Percentiles rank a stretch among this genome's conserved stretches.
Conservation (phyloP, 2,113 vertebrate genomes). For the Heteronetta atricapilla region DNA sequence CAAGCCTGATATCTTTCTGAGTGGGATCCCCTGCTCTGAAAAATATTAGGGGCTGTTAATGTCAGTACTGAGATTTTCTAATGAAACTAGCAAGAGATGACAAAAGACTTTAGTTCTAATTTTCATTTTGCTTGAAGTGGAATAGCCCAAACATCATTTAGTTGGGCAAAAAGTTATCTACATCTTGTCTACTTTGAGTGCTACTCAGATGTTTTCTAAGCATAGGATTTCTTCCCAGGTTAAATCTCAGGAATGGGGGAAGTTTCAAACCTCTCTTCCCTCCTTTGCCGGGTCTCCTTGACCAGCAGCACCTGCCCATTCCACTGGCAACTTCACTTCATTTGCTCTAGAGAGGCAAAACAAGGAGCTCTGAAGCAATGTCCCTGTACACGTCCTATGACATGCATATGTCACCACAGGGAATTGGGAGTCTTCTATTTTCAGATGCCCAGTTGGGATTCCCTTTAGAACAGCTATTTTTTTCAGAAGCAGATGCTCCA, state of each 20-base stretch:
- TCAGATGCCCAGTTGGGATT: not conserved
- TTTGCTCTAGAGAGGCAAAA: conserved; percentile 27
- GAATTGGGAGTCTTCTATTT: not conserved
- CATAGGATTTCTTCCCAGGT: conserved; percentile 6
- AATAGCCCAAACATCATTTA: not conserved
- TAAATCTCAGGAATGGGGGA: conserved; percentile 49
- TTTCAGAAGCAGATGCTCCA: not conserved
- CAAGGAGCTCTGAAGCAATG: conserved; percentile 28
- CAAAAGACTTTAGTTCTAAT: not conserved
- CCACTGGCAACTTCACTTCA: conserved; percentile 36
- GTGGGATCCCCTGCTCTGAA: not conserved
- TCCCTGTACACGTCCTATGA: too few relatives aligned
- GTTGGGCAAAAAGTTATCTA: not conserved
- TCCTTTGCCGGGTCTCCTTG: conserved; percentile 65
- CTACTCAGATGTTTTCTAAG: conserved; percentile 19
- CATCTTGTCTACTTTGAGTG: not conserved
- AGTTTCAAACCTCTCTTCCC: conserved; percentile 3
- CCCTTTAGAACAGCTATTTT: not conserved
- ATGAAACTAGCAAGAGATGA: not conserved
- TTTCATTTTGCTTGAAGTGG: not conserved
- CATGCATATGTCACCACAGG: too few relatives aligned
- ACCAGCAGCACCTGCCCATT: conserved; percentile 34
- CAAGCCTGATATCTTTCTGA: not conserved
- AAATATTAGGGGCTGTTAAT: not conserved
- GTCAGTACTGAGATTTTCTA: not conserved